Percentiles rank a stretch among this genome's conserved stretches.
phyloP scores from a whole-genome alignment of 2,113 vertebrate genomes.

The Callospermophilus lateralis region DNA sequence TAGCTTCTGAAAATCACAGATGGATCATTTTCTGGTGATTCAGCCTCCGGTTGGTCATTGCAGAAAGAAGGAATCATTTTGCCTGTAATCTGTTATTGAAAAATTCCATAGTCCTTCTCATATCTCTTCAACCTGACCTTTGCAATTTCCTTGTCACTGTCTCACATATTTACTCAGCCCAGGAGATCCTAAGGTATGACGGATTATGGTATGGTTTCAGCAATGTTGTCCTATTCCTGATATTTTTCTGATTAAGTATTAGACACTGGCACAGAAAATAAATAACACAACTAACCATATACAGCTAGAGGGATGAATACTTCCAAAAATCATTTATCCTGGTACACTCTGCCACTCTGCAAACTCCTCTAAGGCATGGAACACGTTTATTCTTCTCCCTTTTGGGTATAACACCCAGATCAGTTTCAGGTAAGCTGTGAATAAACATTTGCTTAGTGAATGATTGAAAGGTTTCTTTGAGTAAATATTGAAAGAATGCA shows the following conservation, averaged over 20 bases:
- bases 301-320: neutral
- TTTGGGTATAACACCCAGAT: neutral
- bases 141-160: slow-evolving; percentile 16
- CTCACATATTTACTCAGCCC: slow-evolving; percentile 1
- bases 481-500: slow-evolving; percentile 22
- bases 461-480: neutral
- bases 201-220: neutral
- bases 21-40: neutral
- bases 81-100: neutral
- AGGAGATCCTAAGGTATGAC: neutral
- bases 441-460: slow-evolving; percentile 17
- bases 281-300: slow-evolving; percentile 1
- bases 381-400: neutral
- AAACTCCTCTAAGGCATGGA: neutral
- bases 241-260: slow-evolving; percentile 58
- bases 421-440: neutral
- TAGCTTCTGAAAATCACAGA: neutral
- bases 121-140: neutral
- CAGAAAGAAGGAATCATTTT: neutral
- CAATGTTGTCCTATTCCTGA: neutral
- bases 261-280: slow-evolving; percentile 6
- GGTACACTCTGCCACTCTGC: neutral
- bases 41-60: neutral
- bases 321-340: slow-evolving; percentile 38
- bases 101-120: neutral